Evolutionary conservation across 2,113 vertebrate species (phyloP), one percentile per base, ranked within the genome.

Genomic region (Syrmaticus mikado): DNA sequence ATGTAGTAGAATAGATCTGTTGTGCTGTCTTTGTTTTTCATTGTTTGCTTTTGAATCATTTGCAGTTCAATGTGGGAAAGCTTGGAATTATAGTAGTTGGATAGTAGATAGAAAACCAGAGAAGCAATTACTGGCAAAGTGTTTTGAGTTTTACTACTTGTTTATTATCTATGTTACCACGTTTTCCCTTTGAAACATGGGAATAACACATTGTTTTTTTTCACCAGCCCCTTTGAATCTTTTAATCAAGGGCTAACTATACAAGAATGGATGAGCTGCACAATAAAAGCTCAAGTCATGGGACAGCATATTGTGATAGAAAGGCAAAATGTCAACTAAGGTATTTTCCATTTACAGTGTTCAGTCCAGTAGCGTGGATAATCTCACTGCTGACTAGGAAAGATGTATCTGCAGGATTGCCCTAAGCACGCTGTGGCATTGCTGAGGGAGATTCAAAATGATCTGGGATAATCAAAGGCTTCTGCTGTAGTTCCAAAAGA

Each of bases 401-500:
- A 4, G 60, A 80, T 71, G 4, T 32, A 3, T 41, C 16, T 45
- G 24, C 9, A 30, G 13, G 10, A 60, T 85, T 87, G n/a, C 18
- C 67, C 9, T 45, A 28, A 76, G 53, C 84, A 43, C 52, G 19
- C 11, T 61, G n/a, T 55, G 43, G 27, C 10, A 15, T 12, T 68
- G 53, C 74, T 92, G 83, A 52, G 52, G 20, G 57, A 36, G 88
- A 82, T 20, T 25, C 15, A 53, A 88, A 64, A 78, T 45, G 40
- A n/a, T 12, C 25, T 78, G 27, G n/a, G 24, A 25, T 76, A 18
- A 21, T 34, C 0, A 2, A 30, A 92, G 7, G 7, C 6, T 58
- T 10, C 45, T 40, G 27, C 67, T 95, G 18, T 92, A 98, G 98
- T 99, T 94, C 83, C 96, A 2, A 95, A 97, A 11, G 98, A 45